A percentile compares a stretch with the other conserved stretches of the same genome.
Evolutionary conservation across 2,113 vertebrate genomes (phyloP).

Genomic region (Gavia stellata): DNA sequence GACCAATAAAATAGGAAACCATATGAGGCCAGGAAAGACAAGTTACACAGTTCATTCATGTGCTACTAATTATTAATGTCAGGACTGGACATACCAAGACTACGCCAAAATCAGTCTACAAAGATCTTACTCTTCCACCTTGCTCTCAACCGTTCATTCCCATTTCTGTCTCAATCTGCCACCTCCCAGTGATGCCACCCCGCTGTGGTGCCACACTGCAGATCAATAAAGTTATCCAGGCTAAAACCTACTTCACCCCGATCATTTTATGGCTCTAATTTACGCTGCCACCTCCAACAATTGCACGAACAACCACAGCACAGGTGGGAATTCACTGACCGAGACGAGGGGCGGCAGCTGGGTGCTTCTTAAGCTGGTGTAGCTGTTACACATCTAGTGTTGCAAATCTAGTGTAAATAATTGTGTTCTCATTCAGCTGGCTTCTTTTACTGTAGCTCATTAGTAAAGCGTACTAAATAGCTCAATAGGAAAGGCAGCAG

Average conservation of each 20-base stretch:
- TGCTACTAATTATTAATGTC: background rate
- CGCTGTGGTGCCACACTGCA: background rate
- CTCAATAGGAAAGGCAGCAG: background rate
- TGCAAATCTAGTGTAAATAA: constrained; percentile 10
- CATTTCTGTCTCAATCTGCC: background rate
- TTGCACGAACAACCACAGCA: background rate
- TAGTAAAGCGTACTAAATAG: background rate
- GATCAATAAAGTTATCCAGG: background rate
- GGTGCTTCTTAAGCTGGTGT: background rate
- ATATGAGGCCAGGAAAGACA: background rate
- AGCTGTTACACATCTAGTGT: background rate
- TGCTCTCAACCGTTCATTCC: background rate
- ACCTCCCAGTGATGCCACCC: background rate
- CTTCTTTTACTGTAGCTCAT: background rate
- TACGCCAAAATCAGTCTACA: background rate
- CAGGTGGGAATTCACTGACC: background rate
- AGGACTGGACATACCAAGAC: background rate
- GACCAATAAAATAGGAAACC: background rate
- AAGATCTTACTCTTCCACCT: background rate
- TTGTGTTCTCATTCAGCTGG: background rate
- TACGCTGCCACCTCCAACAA: background rate
- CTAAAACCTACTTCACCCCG: background rate
- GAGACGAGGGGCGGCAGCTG: background rate
- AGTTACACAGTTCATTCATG: background rate
- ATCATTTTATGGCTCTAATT: background rate